Evolutionary conservation across 53 echinoderm and acorn worm species (phyloP), one percentile per base, ranked within the genome.

Genomic region (Crossaster papposus): DNA sequence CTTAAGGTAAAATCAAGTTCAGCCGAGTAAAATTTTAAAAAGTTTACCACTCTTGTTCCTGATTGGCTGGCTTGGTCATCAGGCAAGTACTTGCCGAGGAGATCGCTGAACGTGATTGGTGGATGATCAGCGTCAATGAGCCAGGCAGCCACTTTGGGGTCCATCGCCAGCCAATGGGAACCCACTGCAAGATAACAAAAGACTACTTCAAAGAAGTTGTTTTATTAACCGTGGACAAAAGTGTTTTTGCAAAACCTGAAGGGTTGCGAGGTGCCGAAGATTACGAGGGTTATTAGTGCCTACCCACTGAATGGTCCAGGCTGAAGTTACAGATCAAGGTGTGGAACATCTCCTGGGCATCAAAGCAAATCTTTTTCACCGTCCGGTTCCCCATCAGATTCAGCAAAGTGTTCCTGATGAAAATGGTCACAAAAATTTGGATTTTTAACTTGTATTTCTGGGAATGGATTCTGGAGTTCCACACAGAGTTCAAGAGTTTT

Each of bases 81-180:
- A 29, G 79, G 78, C 28, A 79, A 54, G 33, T 79, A 62, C 54
- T 79, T 78, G 38, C 35, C 70, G 6, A 91, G 35, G 29, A 95
- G 35, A 70, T 94, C 92, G 24, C 91, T 86, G 91, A 96, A 95
- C 36, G 91, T 95, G 79, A 91, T 58, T 31, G 98, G 95, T 30
- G 95, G 93, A 89, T 94, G 81, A 72, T 97, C 98, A 68, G 98
- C 93, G 76, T 96, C 94, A 14, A 98, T 50, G 51, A 98, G 81
- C 98, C 98, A 98, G 54, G 91, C 91, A 32, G 93, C 98, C 50
- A 96, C 79, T 70, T 94, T 94, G n/a, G 95, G 95, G 78, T 96
- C 98, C 53, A 96, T 54, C 22, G 89, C 70, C 23, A 77, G 22
- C 96, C 98, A 96, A 29, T 81, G 70, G 31, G 83, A 81, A 72